Percentiles rank a stretch among this genome's conserved stretches.
phyloP scores from a whole-genome alignment of 2,888 invertebrate species.

The Galerucella calmariensis region DNA sequence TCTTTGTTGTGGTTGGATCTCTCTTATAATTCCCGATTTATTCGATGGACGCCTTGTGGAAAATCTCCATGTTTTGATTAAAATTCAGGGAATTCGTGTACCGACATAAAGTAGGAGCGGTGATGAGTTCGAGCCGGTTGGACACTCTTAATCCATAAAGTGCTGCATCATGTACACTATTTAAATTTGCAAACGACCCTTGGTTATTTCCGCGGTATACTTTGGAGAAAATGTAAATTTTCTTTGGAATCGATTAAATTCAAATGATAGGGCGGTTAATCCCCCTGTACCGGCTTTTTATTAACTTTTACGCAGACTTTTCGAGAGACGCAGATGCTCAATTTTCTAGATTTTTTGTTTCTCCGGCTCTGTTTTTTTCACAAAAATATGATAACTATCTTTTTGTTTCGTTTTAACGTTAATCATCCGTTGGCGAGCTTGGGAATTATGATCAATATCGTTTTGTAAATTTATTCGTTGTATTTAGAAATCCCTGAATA shows the following conservation, averaged over 20 bases:
- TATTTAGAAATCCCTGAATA: no score
- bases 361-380: neutral
- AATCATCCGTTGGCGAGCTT: neutral
- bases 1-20: neutral
- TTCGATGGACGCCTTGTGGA: constrained; percentile 3
- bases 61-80: constrained; percentile 37
- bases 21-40: constrained; percentile 8
- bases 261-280: constrained; percentile 31
- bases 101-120: constrained; percentile 39
- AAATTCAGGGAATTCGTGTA: constrained; percentile 42
- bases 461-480: no score
- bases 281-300: constrained; percentile 13
- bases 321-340: constrained; percentile 13
- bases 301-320: constrained; percentile 14
- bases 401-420: constrained; percentile 5
- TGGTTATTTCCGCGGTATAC: constrained; percentile 45
- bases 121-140: constrained; percentile 48
- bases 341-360: neutral
- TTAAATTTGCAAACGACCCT: constrained; percentile 63
- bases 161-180: constrained; percentile 63
- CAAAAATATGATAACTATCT: constrained; percentile 17
- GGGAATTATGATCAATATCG: no score
- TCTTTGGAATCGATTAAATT: constrained; percentile 34
- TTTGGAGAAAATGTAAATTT: constrained; percentile 33
- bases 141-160: constrained; percentile 61